These are phyloP conservation scores for Caranx melampygus DNA, from an alignment of 2,113 vertebrate genomes.

Conservation along the genomic window DNA sequence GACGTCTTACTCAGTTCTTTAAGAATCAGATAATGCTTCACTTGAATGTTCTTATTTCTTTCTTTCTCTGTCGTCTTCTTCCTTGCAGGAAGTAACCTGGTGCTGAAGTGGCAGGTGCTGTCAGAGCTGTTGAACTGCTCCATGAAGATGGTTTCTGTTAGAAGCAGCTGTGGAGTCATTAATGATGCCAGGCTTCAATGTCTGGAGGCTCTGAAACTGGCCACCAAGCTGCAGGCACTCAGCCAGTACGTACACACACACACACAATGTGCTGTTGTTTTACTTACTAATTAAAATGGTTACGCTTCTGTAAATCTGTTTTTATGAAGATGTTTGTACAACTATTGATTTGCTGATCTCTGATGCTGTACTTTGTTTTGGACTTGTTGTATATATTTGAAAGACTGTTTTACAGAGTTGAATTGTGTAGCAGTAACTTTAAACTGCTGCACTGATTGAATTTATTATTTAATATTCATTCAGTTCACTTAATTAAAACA, in stretches of 20 bases:
- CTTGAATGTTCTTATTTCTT: neutral
- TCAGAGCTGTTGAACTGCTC: slow-evolving; percentile 88
- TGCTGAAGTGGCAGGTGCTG: slow-evolving; percentile 93
- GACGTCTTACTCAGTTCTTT: neutral
- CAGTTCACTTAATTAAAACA: neutral
- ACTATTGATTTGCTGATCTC: neutral
- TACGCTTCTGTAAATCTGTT: neutral
- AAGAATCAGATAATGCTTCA: neutral
- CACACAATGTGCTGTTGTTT: neutral
- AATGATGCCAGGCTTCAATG: slow-evolving; percentile 91
- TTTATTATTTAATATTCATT: no score
- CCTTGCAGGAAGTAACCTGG: slow-evolving; percentile 87
- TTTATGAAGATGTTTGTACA: no score
- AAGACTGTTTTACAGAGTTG: neutral
- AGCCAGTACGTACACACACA: slow-evolving; percentile 83
- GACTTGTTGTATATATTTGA: neutral
- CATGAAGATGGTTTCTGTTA: slow-evolving; percentile 82
- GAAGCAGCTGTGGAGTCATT: slow-evolving; percentile 82
- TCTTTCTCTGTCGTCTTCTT: neutral
- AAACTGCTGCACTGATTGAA: neutral
- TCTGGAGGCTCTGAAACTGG: slow-evolving; percentile 88
- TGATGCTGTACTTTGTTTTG: neutral
- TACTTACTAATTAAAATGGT: neutral
- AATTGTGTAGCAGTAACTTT: no score
- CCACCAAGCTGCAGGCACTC: slow-evolving; percentile 87